Evolutionary conservation across 2,888 invertebrate genomes (phyloP).

Genomic region (Lasioglossum marginatum): DNA sequence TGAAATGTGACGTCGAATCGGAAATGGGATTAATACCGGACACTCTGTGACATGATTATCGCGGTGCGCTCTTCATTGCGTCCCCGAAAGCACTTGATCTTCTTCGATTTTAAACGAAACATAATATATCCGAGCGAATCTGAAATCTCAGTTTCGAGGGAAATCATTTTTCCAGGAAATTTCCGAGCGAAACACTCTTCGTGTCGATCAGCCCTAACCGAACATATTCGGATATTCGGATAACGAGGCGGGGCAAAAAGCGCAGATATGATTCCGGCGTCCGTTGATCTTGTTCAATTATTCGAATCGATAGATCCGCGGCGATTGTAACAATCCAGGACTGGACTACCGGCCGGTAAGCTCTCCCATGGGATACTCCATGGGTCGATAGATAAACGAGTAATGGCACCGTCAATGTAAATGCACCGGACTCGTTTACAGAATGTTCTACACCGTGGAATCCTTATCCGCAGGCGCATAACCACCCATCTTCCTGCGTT

Average conservation of each 20-base stretch:
- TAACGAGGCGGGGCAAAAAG: slow-evolving; percentile 34
- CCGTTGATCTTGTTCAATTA: slow-evolving; percentile 48
- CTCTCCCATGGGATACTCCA: slow-evolving; percentile 50
- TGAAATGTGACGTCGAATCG: background rate
- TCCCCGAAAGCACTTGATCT: background rate
- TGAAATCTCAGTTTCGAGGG: background rate
- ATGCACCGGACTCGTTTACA: slow-evolving; percentile 61
- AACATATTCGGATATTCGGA: slow-evolving; percentile 17
- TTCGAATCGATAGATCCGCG: slow-evolving; percentile 39
- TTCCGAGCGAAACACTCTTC: background rate
- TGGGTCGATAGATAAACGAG: slow-evolving; percentile 57
- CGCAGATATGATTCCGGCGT: slow-evolving; percentile 28
- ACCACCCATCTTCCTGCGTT: slow-evolving; percentile 44
- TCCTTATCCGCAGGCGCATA: slow-evolving; percentile 51
- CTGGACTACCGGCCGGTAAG: slow-evolving; percentile 23
- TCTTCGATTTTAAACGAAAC: background rate
- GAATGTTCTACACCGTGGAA: slow-evolving; percentile 51
- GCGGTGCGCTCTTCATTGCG: background rate
- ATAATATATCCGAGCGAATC: background rate
- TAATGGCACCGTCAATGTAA: slow-evolving; percentile 51
- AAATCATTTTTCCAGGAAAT: slow-evolving; percentile 2
- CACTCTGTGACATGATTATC: background rate
- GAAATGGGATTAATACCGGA: background rate
- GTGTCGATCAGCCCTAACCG: slow-evolving; percentile 18
- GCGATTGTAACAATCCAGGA: slow-evolving; percentile 24